Evolutionary conservation across 2,113 vertebrate genomes (phyloP).

Genomic region (Ailurus styani): DNA sequence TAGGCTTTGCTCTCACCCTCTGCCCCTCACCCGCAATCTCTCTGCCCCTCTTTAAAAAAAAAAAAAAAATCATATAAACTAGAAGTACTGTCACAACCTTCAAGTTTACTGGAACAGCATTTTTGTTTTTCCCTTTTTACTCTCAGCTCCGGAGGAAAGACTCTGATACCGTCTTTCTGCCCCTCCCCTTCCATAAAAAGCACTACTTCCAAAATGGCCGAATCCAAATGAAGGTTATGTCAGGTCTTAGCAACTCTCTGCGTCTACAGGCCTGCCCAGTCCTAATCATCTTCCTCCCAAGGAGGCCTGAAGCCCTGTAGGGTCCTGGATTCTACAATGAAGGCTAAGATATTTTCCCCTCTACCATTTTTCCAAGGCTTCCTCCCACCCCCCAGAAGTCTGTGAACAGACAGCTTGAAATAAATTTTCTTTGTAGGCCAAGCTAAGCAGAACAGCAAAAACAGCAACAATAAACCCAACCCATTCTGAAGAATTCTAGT

Average conservation of each 20-base stretch:
- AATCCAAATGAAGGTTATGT: not conserved
- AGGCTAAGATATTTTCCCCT: not conserved
- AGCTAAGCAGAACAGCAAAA: constrained; percentile 25
- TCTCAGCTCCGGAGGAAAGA: not conserved
- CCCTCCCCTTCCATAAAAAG: not conserved
- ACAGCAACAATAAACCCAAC: constrained; percentile 13
- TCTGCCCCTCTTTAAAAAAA: not conserved
- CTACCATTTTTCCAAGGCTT: not conserved
- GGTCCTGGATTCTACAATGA: not conserved
- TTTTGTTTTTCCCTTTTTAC: not conserved
- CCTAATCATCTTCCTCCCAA: not conserved
- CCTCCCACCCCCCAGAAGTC: not conserved
- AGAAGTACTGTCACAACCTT: not conserved
- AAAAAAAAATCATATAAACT: not conserved
- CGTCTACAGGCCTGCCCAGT: not conserved
- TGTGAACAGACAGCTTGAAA: constrained; percentile 12
- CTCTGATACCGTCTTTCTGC: not conserved
- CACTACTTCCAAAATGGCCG: not conserved
- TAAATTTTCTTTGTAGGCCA: constrained; percentile 3
- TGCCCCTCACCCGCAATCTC: not conserved
- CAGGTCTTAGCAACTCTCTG: not conserved
- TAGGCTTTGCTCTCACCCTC: not conserved
- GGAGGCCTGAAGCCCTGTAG: not conserved
- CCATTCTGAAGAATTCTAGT: constrained; percentile 45
- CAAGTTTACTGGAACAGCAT: not conserved